Evolutionary conservation across 2,888 invertebrate species (phyloP).

Genomic region (Pseudolycoriella hygida): DNA sequence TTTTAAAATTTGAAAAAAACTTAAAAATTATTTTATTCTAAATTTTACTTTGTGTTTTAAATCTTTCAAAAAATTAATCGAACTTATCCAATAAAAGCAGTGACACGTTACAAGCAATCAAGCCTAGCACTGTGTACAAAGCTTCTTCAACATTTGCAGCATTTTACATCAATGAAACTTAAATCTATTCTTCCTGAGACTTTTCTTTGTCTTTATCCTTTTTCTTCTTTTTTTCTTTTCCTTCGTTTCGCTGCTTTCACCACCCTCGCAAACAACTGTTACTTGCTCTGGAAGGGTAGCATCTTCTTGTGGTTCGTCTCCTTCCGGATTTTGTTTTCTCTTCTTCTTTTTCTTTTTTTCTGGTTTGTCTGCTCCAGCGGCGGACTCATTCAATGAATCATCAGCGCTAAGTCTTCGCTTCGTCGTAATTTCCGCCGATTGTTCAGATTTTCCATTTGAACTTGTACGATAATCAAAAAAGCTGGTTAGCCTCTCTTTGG

Average conservation of each 20-base stretch:
- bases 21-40: too few relatives aligned
- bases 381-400: constrained; percentile 20
- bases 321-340: constrained; percentile 35
- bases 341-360: constrained; percentile 50
- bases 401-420: constrained; percentile 33
- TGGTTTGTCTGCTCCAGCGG: constrained; percentile 26
- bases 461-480: constrained; percentile 43
- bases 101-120: too few relatives aligned
- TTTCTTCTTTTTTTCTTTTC: constrained; percentile 52
- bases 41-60: too few relatives aligned
- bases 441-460: constrained; percentile 13
- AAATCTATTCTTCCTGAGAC: constrained; percentile 21
- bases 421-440: constrained; percentile 11
- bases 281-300: constrained; percentile 23
- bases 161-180: too few relatives aligned
- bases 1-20: too few relatives aligned
- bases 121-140: too few relatives aligned
- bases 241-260: constrained; percentile 18
- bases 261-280: constrained; percentile 22
- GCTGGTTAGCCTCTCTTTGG: constrained; percentile 68
- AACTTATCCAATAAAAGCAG: too few relatives aligned
- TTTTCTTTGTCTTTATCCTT: constrained; percentile 46
- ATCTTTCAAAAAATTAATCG: too few relatives aligned
- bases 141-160: too few relatives aligned
- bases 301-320: constrained; percentile 18